Evolutionary conservation across 2,888 invertebrate genomes (phyloP).

Genomic region (Lypha dubia): DNA sequence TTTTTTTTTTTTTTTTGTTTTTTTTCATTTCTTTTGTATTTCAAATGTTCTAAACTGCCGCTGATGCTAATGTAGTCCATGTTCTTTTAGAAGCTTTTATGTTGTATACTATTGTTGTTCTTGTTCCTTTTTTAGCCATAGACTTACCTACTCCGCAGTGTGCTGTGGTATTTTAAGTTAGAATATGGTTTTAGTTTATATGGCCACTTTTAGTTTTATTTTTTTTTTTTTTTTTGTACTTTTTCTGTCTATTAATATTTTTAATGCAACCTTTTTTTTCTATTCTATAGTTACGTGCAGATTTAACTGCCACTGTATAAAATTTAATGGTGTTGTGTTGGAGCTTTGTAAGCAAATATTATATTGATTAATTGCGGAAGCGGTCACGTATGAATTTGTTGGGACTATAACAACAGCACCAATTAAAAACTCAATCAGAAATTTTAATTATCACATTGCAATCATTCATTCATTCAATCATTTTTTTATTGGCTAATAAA

Average conservation of each 20-base stretch:
- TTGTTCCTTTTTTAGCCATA: constrained; percentile 4
- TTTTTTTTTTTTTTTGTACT: too few relatives aligned
- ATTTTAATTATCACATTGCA: background rate
- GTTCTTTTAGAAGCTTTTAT: constrained; percentile 58
- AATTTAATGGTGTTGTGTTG: constrained; percentile 30
- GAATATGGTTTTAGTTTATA: constrained; percentile 10
- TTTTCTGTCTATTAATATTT: constrained; percentile 40
- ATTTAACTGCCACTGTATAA: constrained; percentile 43
- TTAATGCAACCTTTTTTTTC: constrained; percentile 54
- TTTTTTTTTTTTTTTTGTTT: constrained; percentile 31
- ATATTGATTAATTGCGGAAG: constrained; percentile 29
- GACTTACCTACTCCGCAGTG: too few relatives aligned
- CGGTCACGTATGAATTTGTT: background rate
- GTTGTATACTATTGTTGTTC: constrained; percentile 32
- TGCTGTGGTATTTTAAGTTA: too few relatives aligned
- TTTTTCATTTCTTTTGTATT: constrained; percentile 32
- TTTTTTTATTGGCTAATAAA: too few relatives aligned
- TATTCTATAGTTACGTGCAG: constrained; percentile 23
- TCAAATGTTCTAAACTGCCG: constrained; percentile 71
- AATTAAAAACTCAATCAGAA: background rate
- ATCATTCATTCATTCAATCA: background rate
- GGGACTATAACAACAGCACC: background rate
- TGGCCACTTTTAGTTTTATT: too few relatives aligned
- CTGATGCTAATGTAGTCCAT: constrained; percentile 66
- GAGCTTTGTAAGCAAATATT: constrained; percentile 28